Evolutionary conservation across 35 echinoderm and acorn worm genomes (phyloP), one percentile per base, ranked within the genome.

Genomic region (Apostichopus japonicus): DNA sequence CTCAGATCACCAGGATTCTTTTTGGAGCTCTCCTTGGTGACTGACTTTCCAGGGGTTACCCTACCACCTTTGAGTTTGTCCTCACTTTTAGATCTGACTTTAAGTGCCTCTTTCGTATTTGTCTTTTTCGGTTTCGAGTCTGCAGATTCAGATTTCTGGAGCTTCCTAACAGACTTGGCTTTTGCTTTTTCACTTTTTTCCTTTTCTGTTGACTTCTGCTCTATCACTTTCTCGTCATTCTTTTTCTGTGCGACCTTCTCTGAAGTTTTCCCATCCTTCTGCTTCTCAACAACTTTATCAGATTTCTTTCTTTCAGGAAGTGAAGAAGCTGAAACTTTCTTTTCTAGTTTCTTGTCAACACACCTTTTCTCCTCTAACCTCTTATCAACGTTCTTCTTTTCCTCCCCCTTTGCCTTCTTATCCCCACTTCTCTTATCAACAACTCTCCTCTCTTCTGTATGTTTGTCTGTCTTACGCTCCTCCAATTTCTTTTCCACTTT

Each of bases 371-470:
- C 71, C 8, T 92, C 91, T 16, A n/a, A 25, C 57, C 79, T 83
- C 79, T 79, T 92, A 19, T 92, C 88, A 72, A 73, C 11, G 14
- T 78, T 78, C 88, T 91, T 78, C 88, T 92, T 80, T 81, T 92
- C 90, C 77, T 79, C 77, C 6, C 59, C 90, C n/a, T 73, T 92
- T 56, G 15, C 23, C 73, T 62, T 79, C 23, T 92, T 79, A 17
- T 80, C 76, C 55, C 59, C 59, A 5, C 23, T 80, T 24, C 56
- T 80, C 53, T 80, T 81, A 23, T 79, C 52, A 10, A 22, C 54
- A 53, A 14, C 55, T 25, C 57, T 91, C 71, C 65, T 65, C 23
- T 52, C 58, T 10, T 27, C 51, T 91, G 63, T 5, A 77, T 65
- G 65, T 13, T 76, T 54, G 19, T 90, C 90, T 3, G 23, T 6